Conservation (phyloP, 2,888 invertebrate species). For the Folsomia manolachei region DNA sequence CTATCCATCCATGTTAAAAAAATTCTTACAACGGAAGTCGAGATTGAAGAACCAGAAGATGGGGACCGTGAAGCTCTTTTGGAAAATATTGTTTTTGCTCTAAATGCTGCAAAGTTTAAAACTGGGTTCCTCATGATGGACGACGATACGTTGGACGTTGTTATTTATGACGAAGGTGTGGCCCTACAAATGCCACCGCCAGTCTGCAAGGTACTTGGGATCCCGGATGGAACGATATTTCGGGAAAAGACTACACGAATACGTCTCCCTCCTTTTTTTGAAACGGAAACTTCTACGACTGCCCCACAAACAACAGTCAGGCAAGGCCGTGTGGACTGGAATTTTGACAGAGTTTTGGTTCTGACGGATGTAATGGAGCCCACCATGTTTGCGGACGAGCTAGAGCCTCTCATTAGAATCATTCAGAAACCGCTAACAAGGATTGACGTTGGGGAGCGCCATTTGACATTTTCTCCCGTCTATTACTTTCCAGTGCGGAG, state of each 20-base stretch:
- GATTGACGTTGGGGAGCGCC: neutral
- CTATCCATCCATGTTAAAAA: neutral
- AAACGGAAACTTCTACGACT: neutral
- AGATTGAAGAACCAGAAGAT: neutral
- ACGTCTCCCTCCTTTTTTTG: neutral
- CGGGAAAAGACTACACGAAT: neutral
- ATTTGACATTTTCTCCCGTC: neutral
- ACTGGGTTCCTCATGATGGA: neutral
- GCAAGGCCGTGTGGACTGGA: neutral
- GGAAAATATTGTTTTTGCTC: neutral
- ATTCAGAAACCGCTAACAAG: neutral
- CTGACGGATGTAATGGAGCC: neutral
- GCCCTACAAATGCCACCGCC: neutral
- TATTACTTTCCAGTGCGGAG: neutral
- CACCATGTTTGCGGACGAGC: neutral
- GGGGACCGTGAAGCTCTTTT: neutral
- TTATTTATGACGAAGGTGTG: neutral
- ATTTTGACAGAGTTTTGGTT: neutral
- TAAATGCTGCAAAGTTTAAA: neutral
- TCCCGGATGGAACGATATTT: neutral
- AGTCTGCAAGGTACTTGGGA: neutral
- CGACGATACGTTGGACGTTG: neutral
- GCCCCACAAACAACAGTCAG: neutral
- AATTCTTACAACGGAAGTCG: neutral
- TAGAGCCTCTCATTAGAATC: neutral